Evolutionary conservation across 2,888 invertebrate genomes (phyloP).

Genomic region (Amblyjoppa fuscipennis): DNA sequence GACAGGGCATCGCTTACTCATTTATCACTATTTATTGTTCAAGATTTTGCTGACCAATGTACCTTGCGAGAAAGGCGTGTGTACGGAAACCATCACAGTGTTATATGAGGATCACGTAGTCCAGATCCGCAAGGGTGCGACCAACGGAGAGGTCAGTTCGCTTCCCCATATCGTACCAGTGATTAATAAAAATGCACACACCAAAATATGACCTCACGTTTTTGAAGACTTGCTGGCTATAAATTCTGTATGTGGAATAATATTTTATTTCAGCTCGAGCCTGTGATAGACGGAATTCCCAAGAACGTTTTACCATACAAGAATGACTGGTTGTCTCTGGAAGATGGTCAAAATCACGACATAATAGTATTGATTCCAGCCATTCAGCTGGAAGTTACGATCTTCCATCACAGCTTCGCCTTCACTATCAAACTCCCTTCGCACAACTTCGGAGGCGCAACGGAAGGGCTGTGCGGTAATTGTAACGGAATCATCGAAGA

Average conservation of each 20-base stretch:
- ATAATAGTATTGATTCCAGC: conserved; percentile 88
- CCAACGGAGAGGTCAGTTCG: conserved; percentile 64
- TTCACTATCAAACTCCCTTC: conserved; percentile 89
- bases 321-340: conserved; percentile 88
- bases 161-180: neutral
- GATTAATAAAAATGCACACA: neutral
- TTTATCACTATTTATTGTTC: conserved; percentile 33
- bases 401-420: conserved; percentile 82
- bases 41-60: conserved; percentile 91
- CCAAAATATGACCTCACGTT: neutral
- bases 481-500: conserved; percentile 88
- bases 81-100: conserved; percentile 90
- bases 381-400: conserved; percentile 90
- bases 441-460: conserved; percentile 89
- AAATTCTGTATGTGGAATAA: conserved; percentile 4
- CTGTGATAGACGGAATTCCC: conserved; percentile 85
- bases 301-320: conserved; percentile 86
- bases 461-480: conserved; percentile 94
- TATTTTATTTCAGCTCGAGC: conserved; percentile 84
- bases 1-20: neutral
- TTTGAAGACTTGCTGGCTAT: neutral
- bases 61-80: conserved; percentile 89
- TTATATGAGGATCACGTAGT: conserved; percentile 89
- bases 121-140: conserved; percentile 75
- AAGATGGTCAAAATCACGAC: conserved; percentile 88